Evolutionary conservation across 2,797 vertebrate genomes (phyloP), one percentile per base, ranked within the genome.

Genomic region (Zenarchopterus dispar): DNA sequence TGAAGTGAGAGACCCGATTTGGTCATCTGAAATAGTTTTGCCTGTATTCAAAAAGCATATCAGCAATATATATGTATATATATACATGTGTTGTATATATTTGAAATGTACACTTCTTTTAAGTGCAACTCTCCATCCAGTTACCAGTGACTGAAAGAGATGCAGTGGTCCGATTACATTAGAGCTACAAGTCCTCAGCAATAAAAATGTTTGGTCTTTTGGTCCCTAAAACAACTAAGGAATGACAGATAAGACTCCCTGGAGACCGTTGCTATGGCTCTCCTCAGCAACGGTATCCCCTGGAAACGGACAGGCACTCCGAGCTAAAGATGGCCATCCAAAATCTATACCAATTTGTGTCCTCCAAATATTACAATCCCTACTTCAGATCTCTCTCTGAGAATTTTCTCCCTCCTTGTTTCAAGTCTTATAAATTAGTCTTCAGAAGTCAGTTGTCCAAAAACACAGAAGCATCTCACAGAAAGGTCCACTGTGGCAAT

Each of bases 171-270:
- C 94, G 85, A 94, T 89, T 96, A 96, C 96, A 94, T 94, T 96
- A 96, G 96, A 96, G 95, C 96, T 98, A 97, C 90, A 87, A 96
- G 95, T 98, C 95, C 82, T 92, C 88, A 90, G 95, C 94, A 90
- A 95, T 99, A 95, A 97, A 98, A 98, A 98, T 93, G 96, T 98
- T 98, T 98, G 97, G 97, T 98, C 96, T 95, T 98, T 98, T 99
- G 97, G 97, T 98, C 97, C 97, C 97, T 97, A 98, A 93, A 97
- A 96, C 96, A 98, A 96, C 96, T 97, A 97, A 98, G 97, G 97
- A 98, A 98, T 99, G 97, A 97, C 95, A 95, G 94, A 95, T 95
- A 94, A 96, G 94, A 97, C 95, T 96, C 94, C 93, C 92, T 91
- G 93, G 93, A 91, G 93, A 95, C 92, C 86, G 92, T 93, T 93